Conservation (phyloP, 2,113 vertebrate genomes). For the Corythornis cristatus region DNA sequence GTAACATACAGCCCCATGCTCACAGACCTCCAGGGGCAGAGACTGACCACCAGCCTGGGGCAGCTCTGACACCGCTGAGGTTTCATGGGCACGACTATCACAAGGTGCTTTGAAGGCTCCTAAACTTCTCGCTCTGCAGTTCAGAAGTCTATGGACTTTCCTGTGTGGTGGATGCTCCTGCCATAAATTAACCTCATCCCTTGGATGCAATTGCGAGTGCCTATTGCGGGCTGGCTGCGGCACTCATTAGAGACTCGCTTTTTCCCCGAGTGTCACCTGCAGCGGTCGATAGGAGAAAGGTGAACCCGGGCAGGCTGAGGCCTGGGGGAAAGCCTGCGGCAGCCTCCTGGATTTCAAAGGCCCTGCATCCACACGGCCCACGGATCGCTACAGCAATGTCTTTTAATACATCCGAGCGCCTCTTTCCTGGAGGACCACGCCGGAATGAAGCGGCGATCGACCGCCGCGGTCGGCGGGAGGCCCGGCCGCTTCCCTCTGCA, state of each 20-base stretch:
- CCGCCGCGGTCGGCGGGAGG: background rate
- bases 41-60: background rate
- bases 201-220: background rate
- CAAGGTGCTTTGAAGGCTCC: background rate
- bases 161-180: too few relatives aligned
- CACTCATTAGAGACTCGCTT: background rate
- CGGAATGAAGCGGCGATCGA: background rate
- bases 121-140: background rate
- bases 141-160: background rate
- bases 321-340: background rate
- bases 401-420: background rate
- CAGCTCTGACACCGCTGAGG: background rate
- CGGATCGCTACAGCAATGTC: constrained; percentile 5
- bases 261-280: background rate
- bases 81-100: rapidly evolving
- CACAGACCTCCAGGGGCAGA: rapidly evolving
- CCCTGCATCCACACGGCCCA: background rate
- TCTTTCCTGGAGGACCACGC: background rate
- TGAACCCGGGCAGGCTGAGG: background rate
- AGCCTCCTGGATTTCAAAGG: constrained; percentile 33
- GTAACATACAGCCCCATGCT: background rate
- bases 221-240: background rate
- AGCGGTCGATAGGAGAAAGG: background rate
- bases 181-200: background rate
- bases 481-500: background rate